Evolutionary conservation across 2,113 vertebrate genomes (phyloP).

Genomic region (Capricornis sumatraensis): DNA sequence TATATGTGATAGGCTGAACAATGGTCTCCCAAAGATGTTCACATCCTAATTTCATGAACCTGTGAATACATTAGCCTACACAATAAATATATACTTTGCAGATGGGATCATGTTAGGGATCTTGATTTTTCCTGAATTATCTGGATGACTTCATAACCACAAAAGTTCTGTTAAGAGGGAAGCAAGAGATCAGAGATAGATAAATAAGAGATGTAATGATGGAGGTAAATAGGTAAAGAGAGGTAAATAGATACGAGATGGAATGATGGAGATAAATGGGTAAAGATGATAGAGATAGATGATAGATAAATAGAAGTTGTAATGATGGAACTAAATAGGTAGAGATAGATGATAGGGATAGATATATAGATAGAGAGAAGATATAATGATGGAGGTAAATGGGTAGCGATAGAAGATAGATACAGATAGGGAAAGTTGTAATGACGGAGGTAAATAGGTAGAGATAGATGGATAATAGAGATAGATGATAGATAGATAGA

Average conservation of each 20-base stretch:
- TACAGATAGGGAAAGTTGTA: neutral
- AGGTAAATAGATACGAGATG: neutral
- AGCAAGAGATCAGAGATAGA: neutral
- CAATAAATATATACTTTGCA: neutral
- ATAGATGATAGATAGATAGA: neutral
- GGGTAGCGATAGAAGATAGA: neutral
- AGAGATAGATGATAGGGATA: neutral
- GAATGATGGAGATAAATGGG: neutral
- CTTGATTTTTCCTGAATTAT: neutral
- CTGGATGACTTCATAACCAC: neutral
- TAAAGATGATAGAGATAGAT: neutral
- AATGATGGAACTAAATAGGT: neutral
- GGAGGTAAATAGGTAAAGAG: neutral
- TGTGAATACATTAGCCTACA: neutral
- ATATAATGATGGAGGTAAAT: neutral
- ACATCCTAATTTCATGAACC: neutral
- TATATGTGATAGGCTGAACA: neutral
- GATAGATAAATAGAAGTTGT: neutral
- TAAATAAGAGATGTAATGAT: neutral
- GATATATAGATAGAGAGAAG: neutral
- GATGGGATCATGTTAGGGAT: neutral
- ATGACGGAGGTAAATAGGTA: neutral
- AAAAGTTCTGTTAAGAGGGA: neutral
- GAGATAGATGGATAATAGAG: neutral
- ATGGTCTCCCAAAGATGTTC: neutral